phyloP scores from a whole-genome alignment of 2,113 vertebrate genomes.

The Gallinago paraguaiae region DNA sequence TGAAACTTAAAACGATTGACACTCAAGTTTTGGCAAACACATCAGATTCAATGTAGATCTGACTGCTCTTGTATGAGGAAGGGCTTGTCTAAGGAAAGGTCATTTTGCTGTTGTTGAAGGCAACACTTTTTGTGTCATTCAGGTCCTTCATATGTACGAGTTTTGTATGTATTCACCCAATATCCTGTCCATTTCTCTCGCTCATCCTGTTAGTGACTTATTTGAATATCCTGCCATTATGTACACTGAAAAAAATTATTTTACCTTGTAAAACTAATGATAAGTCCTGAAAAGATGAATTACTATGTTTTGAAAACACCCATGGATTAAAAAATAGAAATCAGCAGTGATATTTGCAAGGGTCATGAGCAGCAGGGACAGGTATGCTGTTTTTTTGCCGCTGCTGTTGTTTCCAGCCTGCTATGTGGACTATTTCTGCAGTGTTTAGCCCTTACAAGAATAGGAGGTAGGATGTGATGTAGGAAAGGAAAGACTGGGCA shows the following conservation, averaged over 20 bases:
- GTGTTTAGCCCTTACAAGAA: background rate
- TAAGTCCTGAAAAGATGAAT: background rate
- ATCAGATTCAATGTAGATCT: background rate
- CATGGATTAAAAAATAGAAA: background rate
- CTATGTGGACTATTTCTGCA: background rate
- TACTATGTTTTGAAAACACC: background rate
- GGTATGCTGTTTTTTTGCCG: background rate
- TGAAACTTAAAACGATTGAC: background rate
- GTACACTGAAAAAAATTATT: background rate
- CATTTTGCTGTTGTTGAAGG: background rate
- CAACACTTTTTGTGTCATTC: background rate
- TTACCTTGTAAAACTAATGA: background rate
- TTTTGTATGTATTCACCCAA: accelerated
- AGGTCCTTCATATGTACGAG: background rate
- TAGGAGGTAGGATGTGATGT: background rate
- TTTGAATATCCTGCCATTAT: background rate
- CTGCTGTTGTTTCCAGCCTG: background rate
- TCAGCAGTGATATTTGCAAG: background rate
- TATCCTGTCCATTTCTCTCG: background rate
- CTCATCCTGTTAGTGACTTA: background rate
- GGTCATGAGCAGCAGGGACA: background rate
- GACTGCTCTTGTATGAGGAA: background rate
- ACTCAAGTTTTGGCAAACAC: background rate
- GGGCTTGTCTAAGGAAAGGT: background rate
- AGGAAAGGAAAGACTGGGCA: background rate